phyloP scores from a whole-genome alignment of 1,140 invertebrate species.

The Apis laboriosa region DNA sequence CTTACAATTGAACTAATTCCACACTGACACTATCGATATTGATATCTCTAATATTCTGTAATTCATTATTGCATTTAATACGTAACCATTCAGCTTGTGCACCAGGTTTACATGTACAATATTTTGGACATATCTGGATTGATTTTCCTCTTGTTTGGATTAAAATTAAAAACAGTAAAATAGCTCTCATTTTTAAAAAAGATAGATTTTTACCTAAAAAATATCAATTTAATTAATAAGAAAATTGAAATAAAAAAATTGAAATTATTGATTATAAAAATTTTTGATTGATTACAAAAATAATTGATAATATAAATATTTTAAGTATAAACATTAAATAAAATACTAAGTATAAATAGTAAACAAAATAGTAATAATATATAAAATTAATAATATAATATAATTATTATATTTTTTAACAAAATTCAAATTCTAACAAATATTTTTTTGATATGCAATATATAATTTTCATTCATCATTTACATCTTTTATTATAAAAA shows the following conservation, averaged over 20 bases:
- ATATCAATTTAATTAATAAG: constrained; percentile 25
- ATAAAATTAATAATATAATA: neutral
- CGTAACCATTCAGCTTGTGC: constrained; percentile 76
- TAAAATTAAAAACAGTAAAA: constrained; percentile 68
- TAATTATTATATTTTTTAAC: neutral
- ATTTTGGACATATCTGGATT: constrained; percentile 69
- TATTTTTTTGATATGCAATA: neutral
- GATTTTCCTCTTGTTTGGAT: constrained; percentile 63
- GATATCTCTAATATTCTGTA: constrained; percentile 74
- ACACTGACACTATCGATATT: constrained; percentile 72
- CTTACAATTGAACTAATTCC: constrained; percentile 77
- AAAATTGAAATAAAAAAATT: neutral
- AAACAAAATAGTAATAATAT: neutral
- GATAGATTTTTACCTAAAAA: constrained; percentile 37
- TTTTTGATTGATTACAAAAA: neutral
- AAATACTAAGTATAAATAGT: no score
- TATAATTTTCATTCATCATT: constrained; percentile 3
- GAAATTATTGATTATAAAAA: neutral
- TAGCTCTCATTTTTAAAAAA: constrained; percentile 65
- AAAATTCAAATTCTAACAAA: neutral
- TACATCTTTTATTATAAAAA: neutral
- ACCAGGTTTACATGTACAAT: constrained; percentile 75
- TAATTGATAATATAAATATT: neutral
- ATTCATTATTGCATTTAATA: constrained; percentile 73
- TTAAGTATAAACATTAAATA: neutral